Evolutionary conservation across 2,888 invertebrate species (phyloP).

Genomic region (Drosophila helvetica): DNA sequence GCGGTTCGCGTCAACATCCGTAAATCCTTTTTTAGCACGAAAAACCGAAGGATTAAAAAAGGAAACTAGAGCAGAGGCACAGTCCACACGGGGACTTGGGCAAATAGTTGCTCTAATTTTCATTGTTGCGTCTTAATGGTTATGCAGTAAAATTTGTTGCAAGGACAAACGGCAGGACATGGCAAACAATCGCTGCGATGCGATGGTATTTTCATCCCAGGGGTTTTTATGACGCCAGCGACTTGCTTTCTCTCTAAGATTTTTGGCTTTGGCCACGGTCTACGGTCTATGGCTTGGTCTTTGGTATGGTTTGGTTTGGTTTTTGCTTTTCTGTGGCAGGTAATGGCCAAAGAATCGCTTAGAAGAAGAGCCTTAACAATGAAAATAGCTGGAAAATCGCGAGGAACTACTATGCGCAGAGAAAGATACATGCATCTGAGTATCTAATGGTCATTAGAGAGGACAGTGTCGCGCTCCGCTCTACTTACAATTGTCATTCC

Average conservation of each 20-base stretch:
- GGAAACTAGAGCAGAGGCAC: constrained; percentile 72
- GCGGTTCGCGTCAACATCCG: constrained; percentile 47
- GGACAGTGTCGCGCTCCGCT: constrained; percentile 41
- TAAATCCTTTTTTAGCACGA: constrained; percentile 78
- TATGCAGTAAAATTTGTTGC: constrained; percentile 69
- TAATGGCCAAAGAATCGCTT: constrained; percentile 54
- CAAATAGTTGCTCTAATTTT: constrained; percentile 79
- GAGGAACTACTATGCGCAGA: constrained; percentile 52
- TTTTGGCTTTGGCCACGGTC: constrained; percentile 28
- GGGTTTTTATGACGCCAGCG: constrained; percentile 30
- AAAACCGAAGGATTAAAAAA: constrained; percentile 80
- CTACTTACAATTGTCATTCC: constrained; percentile 63
- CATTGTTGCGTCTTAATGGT: constrained; percentile 72
- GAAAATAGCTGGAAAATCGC: constrained; percentile 73
- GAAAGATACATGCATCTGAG: constrained; percentile 12
- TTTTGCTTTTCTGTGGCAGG: constrained; percentile 31
- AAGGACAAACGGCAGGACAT: constrained; percentile 58
- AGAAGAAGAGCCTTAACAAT: constrained; percentile 55
- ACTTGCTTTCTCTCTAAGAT: constrained; percentile 15
- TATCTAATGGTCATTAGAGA: constrained; percentile 38
- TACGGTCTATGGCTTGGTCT: constrained; percentile 32
- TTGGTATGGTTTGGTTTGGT: constrained; percentile 43
- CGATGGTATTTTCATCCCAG: constrained; percentile 25
- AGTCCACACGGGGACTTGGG: constrained; percentile 30
- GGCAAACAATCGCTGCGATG: constrained; percentile 23